Evolutionary conservation across 1,140 invertebrate genomes (phyloP), one percentile per base, ranked within the genome.

Genomic region (Varroa destructor): DNA sequence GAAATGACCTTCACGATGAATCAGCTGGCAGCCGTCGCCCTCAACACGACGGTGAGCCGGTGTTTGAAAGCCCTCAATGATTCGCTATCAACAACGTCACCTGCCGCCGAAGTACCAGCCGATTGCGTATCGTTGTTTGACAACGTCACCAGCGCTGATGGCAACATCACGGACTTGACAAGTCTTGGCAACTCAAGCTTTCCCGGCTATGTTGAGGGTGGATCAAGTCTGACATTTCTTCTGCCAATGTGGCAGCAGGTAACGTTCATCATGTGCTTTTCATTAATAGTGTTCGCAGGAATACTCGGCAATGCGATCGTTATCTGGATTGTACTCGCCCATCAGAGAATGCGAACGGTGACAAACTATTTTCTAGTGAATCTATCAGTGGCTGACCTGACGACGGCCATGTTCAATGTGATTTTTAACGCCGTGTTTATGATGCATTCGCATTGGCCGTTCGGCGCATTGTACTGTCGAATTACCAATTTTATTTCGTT

Each of bases 401-500:
- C 75, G 37, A 79, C 82, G 75, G 77, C 82, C 0, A 74, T 79
- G 5, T 76, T 84, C 40, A 84, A 83, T 73, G 81, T 80, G 43
- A 77, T 77, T 25, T 82, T 82, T 73, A 82, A 82, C 71, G 82
- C 80, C 73, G 75, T 80, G 37, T 82, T 79, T 72, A 83, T 82
- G 82, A 70, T 77, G 58, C 74, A 73, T 71, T 78, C 79, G 10
- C 84, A 91, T 80, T 95, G 91, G 91, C 86, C 88, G 75, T 94
- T 93, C 77, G 92, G 91, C 10, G 81, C 84, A 0, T 80, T 84
- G 72, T 91, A 91, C 79, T 95, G 91, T 79, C 87, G 87, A 72
- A 84, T 92, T 71, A 90, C 88, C 78, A 91, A 90, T 80, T 94
- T 93, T 78, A 88, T 94, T 72, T 88, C 89, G 0, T 87, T 89